A percentile compares a stretch with the other conserved stretches of the same genome.
Evolutionary conservation across 1,140 invertebrate species (phyloP).

Genomic region (Ditylenchus dipsaci): DNA sequence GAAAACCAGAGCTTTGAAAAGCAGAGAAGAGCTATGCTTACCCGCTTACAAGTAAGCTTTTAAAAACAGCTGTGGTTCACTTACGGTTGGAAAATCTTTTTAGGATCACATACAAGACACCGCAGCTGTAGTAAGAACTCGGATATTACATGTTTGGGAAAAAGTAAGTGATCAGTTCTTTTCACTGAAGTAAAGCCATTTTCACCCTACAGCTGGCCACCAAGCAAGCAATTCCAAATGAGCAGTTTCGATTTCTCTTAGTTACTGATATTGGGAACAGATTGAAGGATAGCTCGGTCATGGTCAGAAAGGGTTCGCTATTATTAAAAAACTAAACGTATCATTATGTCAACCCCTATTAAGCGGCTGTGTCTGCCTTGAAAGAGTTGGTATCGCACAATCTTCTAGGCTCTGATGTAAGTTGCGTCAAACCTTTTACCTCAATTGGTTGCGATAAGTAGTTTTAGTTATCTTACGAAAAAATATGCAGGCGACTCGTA

Average conservation of each 20-base stretch:
- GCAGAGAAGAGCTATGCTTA: slow-evolving; percentile 9
- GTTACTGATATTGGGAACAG: slow-evolving; percentile 5
- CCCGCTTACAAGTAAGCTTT: slow-evolving; percentile 10
- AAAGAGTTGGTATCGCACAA: too few species aligned
- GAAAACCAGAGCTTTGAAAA: slow-evolving; percentile 13
- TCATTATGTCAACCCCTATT: too few species aligned
- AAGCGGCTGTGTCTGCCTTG: too few species aligned
- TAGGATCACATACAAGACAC: slow-evolving; percentile 26
- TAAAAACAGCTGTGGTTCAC: neutral
- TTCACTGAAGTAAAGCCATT: too few species aligned
- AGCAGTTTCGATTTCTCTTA: slow-evolving; percentile 8
- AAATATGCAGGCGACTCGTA: too few species aligned
- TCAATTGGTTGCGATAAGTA: too few species aligned
- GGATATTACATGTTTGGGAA: slow-evolving; percentile 25
- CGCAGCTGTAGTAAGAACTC: slow-evolving; percentile 18
- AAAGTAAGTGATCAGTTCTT: neutral
- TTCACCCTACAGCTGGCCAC: neutral
- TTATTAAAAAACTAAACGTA: too few species aligned
- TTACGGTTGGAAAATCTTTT: neutral
- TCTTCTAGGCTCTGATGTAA: too few species aligned
- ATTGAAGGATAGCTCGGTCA: slow-evolving; percentile 20
- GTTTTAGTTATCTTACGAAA: too few species aligned
- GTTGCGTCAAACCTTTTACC: too few species aligned
- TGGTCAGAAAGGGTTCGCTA: too few species aligned
- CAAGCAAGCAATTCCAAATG: neutral